Conservation (phyloP, 2,888 invertebrate species). For the Tachina grossa region DNA sequence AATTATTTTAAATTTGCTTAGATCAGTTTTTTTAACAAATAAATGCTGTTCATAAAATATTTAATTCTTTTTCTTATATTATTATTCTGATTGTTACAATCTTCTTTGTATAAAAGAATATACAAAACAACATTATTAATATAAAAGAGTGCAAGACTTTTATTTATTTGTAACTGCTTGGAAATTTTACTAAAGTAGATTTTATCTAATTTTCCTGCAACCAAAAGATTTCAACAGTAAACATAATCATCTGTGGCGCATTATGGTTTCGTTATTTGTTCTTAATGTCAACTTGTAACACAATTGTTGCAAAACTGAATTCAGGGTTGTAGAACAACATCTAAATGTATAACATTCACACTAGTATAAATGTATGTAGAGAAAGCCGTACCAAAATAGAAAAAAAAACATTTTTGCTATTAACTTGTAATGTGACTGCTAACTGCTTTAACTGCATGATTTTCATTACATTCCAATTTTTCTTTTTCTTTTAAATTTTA, state of each 20-base stretch:
- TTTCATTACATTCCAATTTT: constrained; percentile 35
- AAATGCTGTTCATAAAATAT: too few species aligned
- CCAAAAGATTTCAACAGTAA: constrained; percentile 5
- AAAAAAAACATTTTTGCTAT: constrained; percentile 25
- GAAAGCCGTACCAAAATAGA: neutral
- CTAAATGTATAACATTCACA: neutral
- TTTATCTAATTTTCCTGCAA: neutral
- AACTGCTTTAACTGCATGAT: constrained; percentile 52
- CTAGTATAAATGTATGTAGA: neutral
- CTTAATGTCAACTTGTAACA: constrained; percentile 22
- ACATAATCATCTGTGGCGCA: neutral
- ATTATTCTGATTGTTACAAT: too few species aligned
- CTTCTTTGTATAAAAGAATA: too few species aligned
- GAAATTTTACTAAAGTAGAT: too few species aligned
- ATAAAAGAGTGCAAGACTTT: too few species aligned
- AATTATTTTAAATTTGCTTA: too few species aligned
- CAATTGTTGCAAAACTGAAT: constrained; percentile 20
- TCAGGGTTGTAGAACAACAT: constrained; percentile 1
- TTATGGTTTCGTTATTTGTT: neutral
- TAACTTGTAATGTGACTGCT: constrained; percentile 55
- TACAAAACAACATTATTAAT: too few species aligned
- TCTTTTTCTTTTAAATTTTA: constrained; percentile 2
- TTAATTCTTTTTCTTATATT: too few species aligned
- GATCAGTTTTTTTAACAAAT: too few species aligned
- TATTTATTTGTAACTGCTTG: too few species aligned